A percentile compares a stretch with the other conserved stretches of the same genome.
phyloP scores from a whole-genome alignment of 2,797 vertebrate genomes.

The Anguilla obscura region DNA sequence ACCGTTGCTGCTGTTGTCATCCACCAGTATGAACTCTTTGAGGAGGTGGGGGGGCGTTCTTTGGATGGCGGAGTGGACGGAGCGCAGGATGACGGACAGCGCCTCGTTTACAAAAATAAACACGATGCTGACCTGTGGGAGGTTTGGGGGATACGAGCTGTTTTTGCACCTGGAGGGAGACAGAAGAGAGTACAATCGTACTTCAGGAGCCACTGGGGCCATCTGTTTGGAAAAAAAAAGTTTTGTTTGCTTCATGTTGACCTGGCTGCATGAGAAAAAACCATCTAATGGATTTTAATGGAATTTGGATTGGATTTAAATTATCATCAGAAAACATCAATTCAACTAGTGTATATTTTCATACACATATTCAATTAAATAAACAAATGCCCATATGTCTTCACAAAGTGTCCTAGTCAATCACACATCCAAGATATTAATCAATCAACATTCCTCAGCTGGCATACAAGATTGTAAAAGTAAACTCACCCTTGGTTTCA shows the following conservation, averaged over 20 bases:
- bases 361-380: not conserved
- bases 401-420: not conserved
- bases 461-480: too few species aligned
- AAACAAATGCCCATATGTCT: not conserved
- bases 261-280: not conserved
- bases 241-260: not conserved
- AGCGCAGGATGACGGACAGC: slow-evolving; percentile 81
- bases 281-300: not conserved
- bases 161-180: slow-evolving; percentile 77
- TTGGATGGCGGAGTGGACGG: slow-evolving; percentile 78
- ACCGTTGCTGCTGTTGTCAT: slow-evolving; percentile 85
- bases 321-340: not conserved
- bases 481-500: not conserved
- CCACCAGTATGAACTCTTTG: slow-evolving; percentile 85
- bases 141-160: slow-evolving; percentile 74
- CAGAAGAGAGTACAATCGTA: not conserved
- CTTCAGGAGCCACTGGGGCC: not conserved
- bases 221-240: not conserved
- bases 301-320: not conserved
- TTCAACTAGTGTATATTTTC: not conserved
- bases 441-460: too few species aligned
- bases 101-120: slow-evolving; percentile 89
- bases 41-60: slow-evolving; percentile 81
- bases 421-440: not conserved
- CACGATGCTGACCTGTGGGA: slow-evolving; percentile 82